Evolutionary conservation across 1,140 invertebrate genomes (phyloP).

Genomic region (Cyclina sinensis): DNA sequence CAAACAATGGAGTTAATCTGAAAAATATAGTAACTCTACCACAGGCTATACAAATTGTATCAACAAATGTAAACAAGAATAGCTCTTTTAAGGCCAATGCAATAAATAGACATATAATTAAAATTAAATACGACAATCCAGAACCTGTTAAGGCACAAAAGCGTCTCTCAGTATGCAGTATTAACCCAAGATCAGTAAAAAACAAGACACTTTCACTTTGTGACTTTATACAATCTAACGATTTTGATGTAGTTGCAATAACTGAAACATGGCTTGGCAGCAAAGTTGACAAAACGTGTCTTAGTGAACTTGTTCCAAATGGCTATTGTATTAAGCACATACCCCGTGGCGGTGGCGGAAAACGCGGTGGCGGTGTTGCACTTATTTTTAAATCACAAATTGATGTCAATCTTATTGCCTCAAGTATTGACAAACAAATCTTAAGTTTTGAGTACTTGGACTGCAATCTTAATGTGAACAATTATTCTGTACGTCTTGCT

Average conservation of each 20-base stretch:
- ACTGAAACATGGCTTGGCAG: slow-evolving; percentile 55
- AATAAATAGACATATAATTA: neutral
- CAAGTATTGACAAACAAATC: neutral
- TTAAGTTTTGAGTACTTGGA: slow-evolving; percentile 41
- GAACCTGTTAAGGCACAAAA: neutral
- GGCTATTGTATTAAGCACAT: slow-evolving; percentile 35
- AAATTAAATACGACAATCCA: neutral
- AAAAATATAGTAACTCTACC: slow-evolving; percentile 8
- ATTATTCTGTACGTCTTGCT: slow-evolving; percentile 10
- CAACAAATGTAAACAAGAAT: neutral
- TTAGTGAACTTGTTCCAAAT: slow-evolving; percentile 39
- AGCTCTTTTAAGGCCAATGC: neutral
- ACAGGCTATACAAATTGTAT: neutral
- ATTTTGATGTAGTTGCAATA: slow-evolving; percentile 40
- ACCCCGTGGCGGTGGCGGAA: slow-evolving; percentile 12
- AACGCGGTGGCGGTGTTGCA: slow-evolving; percentile 37
- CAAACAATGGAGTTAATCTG: slow-evolving; percentile 15
- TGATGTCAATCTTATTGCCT: neutral
- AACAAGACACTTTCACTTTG: slow-evolving; percentile 36
- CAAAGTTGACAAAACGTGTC: slow-evolving; percentile 9
- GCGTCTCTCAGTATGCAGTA: slow-evolving; percentile 20
- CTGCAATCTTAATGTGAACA: neutral
- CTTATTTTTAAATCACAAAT: slow-evolving; percentile 28
- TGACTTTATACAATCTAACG: slow-evolving; percentile 35
- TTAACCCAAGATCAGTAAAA: slow-evolving; percentile 51